These are phyloP conservation scores for Urocyon cinereoargenteus DNA, from an alignment of 2,797 vertebrate genomes.

Conservation along the genomic window DNA sequence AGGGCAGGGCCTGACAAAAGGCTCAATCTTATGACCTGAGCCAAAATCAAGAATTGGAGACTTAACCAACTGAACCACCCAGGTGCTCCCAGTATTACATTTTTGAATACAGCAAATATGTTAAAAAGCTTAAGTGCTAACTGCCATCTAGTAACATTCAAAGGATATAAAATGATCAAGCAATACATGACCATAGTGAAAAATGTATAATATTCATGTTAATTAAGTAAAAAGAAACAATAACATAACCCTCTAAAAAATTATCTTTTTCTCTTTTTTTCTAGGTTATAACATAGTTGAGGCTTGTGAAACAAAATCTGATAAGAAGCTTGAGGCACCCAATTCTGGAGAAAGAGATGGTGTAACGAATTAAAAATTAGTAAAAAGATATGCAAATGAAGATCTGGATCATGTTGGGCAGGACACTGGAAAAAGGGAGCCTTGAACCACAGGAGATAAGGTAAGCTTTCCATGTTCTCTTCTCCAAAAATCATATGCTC, in stretches of 20 bases:
- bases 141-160: slow-evolving; percentile 12
- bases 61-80: not conserved
- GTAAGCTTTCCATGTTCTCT: not conserved
- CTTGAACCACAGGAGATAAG: not conserved
- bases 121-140: slow-evolving; percentile 63
- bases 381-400: slow-evolving; percentile 29
- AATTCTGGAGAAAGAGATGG: not conserved
- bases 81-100: not conserved
- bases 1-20: not conserved
- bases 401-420: not conserved
- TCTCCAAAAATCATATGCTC: slow-evolving; percentile 49
- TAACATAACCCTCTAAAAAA: slow-evolving; percentile 32
- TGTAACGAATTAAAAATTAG: slow-evolving; percentile 37
- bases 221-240: slow-evolving; percentile 33
- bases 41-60: not conserved
- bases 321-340: not conserved
- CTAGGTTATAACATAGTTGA: slow-evolving; percentile 1
- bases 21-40: not conserved
- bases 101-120: slow-evolving; percentile 16
- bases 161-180: slow-evolving; percentile 8
- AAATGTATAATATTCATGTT: slow-evolving; percentile 6
- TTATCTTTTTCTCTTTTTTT: not conserved
- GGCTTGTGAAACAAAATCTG: not conserved
- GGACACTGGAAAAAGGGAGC: slow-evolving; percentile 14
- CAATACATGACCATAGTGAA: not conserved